These are phyloP conservation scores for Diglossa cyanea DNA, from an alignment of 2,797 vertebrate species.

Conservation along the genomic window DNA sequence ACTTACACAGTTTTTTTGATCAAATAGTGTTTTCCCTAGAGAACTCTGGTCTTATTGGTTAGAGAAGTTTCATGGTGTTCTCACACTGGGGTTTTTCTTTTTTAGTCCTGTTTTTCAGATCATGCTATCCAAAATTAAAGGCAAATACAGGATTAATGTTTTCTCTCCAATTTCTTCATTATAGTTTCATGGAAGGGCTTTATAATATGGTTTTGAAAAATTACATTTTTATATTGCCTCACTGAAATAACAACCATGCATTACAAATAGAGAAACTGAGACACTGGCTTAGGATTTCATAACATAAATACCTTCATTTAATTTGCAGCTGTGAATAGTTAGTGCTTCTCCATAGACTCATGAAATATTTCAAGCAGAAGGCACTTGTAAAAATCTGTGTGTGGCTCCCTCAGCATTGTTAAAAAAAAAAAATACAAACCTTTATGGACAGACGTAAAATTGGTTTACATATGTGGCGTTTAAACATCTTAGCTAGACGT, in stretches of 20 bases:
- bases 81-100: neutral
- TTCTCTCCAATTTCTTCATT: neutral
- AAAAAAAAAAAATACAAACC: neutral
- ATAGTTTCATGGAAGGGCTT: neutral
- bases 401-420: neutral
- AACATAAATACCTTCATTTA: neutral
- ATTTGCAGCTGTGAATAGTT: neutral
- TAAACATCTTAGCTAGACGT: neutral
- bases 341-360: neutral
- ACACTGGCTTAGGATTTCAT: neutral
- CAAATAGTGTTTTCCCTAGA: neutral
- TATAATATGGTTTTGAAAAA: neutral
- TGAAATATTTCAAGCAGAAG: neutral
- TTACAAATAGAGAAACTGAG: neutral
- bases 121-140: neutral
- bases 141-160: neutral
- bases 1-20: neutral
- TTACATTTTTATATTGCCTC: neutral
- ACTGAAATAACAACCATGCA: neutral
- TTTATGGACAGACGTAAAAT: neutral
- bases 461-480: neutral
- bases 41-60: neutral
- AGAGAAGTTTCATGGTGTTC: neutral
- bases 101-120: neutral
- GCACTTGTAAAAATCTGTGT: neutral